Conservation (phyloP, 2,113 vertebrate species). For the Helogale parvula region DNA sequence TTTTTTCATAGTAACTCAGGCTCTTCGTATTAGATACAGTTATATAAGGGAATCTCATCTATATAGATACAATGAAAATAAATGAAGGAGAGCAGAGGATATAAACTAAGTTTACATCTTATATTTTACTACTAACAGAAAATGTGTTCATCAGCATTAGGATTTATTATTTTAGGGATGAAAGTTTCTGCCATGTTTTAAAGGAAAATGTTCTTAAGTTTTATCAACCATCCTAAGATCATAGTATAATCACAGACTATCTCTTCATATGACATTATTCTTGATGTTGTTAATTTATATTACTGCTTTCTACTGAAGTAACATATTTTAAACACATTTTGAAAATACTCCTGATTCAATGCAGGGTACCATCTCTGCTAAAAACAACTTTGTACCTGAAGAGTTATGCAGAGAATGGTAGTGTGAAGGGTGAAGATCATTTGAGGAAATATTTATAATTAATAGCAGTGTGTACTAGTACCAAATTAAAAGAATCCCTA, state of each 20-base stretch:
- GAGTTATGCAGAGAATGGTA: neutral
- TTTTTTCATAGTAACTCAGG: neutral
- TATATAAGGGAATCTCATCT: neutral
- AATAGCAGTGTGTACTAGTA: neutral
- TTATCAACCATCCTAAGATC: neutral
- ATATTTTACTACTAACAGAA: slow-evolving; percentile 6
- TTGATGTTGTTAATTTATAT: neutral
- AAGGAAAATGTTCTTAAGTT: neutral
- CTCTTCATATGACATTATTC: neutral
- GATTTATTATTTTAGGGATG: neutral
- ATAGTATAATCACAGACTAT: neutral
- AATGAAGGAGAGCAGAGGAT: neutral
- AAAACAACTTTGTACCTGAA: slow-evolving; percentile 15
- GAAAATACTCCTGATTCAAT: neutral
- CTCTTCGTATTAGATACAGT: neutral
- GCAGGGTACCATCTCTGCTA: neutral
- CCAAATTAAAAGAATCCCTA: neutral
- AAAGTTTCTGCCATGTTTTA: neutral
- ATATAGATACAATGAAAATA: neutral
- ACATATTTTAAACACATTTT: neutral
- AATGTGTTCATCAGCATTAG: neutral
- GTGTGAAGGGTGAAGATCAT: neutral
- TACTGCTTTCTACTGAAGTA: neutral
- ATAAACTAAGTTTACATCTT: neutral
- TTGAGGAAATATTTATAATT: neutral